Percentiles rank a stretch among this genome's conserved stretches.
Conservation (phyloP, 2,113 vertebrate species). For the Paramormyrops kingsleyae region DNA sequence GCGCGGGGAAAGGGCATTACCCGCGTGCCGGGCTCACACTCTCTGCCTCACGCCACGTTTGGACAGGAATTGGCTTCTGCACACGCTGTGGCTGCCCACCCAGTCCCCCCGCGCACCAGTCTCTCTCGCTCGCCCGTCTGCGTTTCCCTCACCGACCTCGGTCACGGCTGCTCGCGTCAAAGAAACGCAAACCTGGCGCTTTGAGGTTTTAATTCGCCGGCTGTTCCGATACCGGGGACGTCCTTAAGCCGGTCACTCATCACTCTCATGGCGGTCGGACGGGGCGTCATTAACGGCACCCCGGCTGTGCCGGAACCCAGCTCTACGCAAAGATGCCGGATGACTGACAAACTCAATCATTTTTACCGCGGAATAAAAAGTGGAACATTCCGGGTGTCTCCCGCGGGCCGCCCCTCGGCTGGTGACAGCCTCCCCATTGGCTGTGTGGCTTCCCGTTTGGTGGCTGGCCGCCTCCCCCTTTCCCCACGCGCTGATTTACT, state of each 20-base stretch:
- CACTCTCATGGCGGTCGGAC: not conserved
- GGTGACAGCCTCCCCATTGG: slow-evolving; percentile 45
- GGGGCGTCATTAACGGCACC: not conserved
- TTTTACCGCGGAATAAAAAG: slow-evolving; percentile 1
- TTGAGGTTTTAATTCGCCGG: not conserved
- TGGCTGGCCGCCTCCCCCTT: slow-evolving; percentile 48
- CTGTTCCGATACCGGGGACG: not conserved
- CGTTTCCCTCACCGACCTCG: not conserved
- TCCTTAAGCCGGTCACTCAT: not conserved
- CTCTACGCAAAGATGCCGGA: not conserved
- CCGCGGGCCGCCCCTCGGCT: slow-evolving; percentile 9
- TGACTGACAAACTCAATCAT: not conserved
- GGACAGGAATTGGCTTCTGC: slow-evolving; percentile 37
- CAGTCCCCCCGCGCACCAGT: not conserved
- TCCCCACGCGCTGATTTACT: slow-evolving; percentile 52
- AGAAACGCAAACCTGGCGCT: not conserved
- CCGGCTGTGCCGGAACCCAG: not conserved
- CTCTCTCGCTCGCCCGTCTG: not conserved
- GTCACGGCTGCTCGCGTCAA: not conserved
- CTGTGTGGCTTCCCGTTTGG: slow-evolving; percentile 46
- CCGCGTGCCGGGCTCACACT: slow-evolving; percentile 63
- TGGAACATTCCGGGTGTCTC: not conserved
- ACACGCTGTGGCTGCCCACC: not conserved
- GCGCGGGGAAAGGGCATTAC: slow-evolving; percentile 89
- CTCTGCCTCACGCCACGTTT: slow-evolving; percentile 59